These are phyloP conservation scores for Cisticola juncidis DNA, from an alignment of 2,113 vertebrate species.

Conservation along the genomic window DNA sequence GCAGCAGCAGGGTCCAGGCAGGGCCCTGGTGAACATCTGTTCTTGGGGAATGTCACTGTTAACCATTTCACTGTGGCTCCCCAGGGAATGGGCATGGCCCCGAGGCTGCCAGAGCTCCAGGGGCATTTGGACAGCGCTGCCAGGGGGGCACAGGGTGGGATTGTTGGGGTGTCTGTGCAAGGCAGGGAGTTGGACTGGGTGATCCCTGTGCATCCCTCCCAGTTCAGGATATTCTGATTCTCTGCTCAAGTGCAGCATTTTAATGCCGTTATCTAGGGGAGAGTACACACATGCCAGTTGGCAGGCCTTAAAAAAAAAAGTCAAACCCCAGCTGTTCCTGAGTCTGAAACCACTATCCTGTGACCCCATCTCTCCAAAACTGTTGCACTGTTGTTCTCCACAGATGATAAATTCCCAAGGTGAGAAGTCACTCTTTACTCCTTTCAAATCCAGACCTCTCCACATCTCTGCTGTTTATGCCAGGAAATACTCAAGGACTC, in stretches of 20 bases:
- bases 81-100: background rate
- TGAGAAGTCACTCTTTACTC: slow-evolving; percentile 20
- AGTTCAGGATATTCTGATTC: background rate
- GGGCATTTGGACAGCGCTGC: rapidly evolving
- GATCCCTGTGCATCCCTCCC: background rate
- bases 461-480: slow-evolving; percentile 37
- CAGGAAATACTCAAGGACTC: background rate
- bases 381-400: background rate
- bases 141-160: background rate
- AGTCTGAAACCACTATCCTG: background rate
- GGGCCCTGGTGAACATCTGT: background rate
- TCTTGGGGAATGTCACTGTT: background rate
- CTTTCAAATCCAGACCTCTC: slow-evolving; percentile 30
- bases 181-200: background rate
- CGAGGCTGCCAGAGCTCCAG: background rate
- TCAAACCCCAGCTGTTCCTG: background rate
- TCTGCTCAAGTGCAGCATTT: background rate
- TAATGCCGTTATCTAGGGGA: background rate
- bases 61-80: background rate
- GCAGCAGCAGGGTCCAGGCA: background rate
- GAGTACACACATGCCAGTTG: background rate
- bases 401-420: background rate
- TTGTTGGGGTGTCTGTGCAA: background rate
- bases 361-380: background rate
- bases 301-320: background rate